These are phyloP conservation scores for Stylophora pistillata DNA, from an alignment of 64 coral and sea anemone genomes.

Conservation along the genomic window DNA sequence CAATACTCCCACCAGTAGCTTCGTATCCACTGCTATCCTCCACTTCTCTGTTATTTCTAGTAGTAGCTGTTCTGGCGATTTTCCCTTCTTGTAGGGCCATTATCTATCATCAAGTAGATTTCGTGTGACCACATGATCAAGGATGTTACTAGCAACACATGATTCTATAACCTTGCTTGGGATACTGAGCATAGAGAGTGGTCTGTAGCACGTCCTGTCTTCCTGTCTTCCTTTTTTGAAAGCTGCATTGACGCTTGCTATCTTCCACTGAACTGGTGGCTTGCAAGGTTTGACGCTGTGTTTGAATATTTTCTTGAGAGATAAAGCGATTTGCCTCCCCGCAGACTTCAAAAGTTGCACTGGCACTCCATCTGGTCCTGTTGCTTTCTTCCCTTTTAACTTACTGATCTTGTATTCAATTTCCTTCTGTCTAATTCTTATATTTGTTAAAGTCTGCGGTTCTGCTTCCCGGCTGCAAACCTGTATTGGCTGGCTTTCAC, in stretches of 20 bases:
- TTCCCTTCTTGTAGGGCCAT: too few relatives aligned
- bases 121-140: conserved; percentile 12
- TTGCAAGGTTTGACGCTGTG: too few relatives aligned
- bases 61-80: conserved; percentile 35
- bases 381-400: conserved; percentile 9
- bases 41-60: conserved; percentile 32
- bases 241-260: neutral
- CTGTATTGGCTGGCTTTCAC: conserved; percentile 9
- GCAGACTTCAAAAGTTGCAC: conserved; percentile 13
- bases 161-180: conserved; percentile 28
- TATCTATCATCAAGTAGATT: conserved; percentile 39
- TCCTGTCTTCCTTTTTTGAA: conserved; percentile 18
- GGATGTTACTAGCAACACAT: conserved; percentile 26
- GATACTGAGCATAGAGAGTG: too few relatives aligned
- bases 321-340: neutral
- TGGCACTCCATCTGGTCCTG: conserved; percentile 25
- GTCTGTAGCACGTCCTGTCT: conserved; percentile 34
- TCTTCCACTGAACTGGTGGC: conserved; percentile 47
- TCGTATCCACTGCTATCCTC: conserved; percentile 18
- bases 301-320: neutral
- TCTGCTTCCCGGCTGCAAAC: neutral
- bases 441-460: neutral
- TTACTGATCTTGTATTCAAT: conserved; percentile 22
- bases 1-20: conserved; percentile 18
- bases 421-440: conserved; percentile 21